phyloP scores from a whole-genome alignment of 2,888 invertebrate species.

The Philopedon plagiatum region DNA sequence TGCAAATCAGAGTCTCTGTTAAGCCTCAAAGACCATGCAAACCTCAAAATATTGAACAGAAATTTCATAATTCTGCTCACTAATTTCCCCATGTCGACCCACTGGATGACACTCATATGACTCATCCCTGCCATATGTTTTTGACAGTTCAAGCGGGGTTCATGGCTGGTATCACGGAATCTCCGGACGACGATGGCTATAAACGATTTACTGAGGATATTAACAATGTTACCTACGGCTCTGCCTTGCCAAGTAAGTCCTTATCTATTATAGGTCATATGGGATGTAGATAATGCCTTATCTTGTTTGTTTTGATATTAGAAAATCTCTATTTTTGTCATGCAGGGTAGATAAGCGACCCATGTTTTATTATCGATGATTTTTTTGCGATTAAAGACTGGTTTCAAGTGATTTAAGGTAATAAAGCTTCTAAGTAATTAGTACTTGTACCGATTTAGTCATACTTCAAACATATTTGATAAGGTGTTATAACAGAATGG shows the following conservation, averaged over 20 bases:
- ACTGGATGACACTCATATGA: background rate
- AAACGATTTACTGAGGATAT: constrained; percentile 76
- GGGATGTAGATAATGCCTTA: constrained; percentile 23
- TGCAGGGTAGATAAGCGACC: background rate
- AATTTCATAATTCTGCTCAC: background rate
- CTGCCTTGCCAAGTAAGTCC: constrained; percentile 74
- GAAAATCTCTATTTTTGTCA: background rate
- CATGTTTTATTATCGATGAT: constrained; percentile 11
- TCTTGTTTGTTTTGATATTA: constrained; percentile 32
- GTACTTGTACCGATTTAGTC: constrained; percentile 5
- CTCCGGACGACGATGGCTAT: constrained; percentile 75
- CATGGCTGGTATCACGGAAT: constrained; percentile 61
- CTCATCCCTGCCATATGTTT: constrained; percentile 38
- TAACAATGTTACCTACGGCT: constrained; percentile 73
- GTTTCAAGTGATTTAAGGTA: constrained; percentile 5
- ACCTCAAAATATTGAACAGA: too few species aligned
- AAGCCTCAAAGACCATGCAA: too few species aligned
- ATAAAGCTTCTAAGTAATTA: background rate
- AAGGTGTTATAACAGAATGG: background rate
- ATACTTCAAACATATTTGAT: background rate
- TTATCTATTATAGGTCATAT: background rate
- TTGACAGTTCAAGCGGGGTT: constrained; percentile 51
- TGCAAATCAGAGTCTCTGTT: too few species aligned
- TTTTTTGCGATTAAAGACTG: background rate
- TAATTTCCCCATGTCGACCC: background rate